Evolutionary conservation across 2,888 invertebrate species (phyloP).

Genomic region (Phasia obesa): DNA sequence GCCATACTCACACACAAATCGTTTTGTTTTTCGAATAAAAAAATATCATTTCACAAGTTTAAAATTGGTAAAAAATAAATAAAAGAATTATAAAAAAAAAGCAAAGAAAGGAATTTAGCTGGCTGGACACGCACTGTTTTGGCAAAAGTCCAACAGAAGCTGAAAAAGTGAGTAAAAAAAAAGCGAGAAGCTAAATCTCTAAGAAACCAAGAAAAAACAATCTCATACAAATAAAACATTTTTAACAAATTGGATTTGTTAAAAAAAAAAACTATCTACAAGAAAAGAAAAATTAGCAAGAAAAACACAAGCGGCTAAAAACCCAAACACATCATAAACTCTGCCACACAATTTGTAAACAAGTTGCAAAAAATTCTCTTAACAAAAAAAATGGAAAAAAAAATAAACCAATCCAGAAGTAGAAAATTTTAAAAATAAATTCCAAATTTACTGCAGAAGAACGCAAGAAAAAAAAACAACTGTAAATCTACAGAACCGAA

Average conservation of each 20-base stretch:
- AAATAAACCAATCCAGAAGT: slow-evolving; percentile 6
- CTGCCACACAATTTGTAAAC: slow-evolving; percentile 60
- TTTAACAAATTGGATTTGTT: slow-evolving; percentile 65
- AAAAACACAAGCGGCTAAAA: slow-evolving; percentile 18
- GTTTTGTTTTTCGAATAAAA: neutral
- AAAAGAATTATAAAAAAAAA: slow-evolving; percentile 7
- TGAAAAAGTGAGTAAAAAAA: slow-evolving; percentile 16
- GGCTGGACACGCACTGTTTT: slow-evolving; percentile 62
- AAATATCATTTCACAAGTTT: slow-evolving; percentile 8
- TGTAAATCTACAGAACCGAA: slow-evolving; percentile 25
- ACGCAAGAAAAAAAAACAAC: slow-evolving; percentile 8
- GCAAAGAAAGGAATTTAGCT: slow-evolving; percentile 53
- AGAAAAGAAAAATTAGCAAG: neutral
- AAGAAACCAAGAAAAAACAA: slow-evolving; percentile 39
- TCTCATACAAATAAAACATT: slow-evolving; percentile 25
- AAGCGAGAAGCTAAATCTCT: slow-evolving; percentile 26
- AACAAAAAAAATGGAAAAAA: neutral
- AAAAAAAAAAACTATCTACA: slow-evolving; percentile 21
- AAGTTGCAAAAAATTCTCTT: slow-evolving; percentile 30
- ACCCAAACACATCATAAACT: slow-evolving; percentile 45
- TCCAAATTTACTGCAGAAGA: slow-evolving; percentile 21
- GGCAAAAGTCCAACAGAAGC: slow-evolving; percentile 57
- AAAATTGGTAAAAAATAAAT: slow-evolving; percentile 9
- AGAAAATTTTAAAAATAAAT: slow-evolving; percentile 57
- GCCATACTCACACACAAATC: slow-evolving; percentile 1